These are phyloP conservation scores for Sula dactylatra DNA, from an alignment of 2,113 vertebrate species.

Conservation along the genomic window DNA sequence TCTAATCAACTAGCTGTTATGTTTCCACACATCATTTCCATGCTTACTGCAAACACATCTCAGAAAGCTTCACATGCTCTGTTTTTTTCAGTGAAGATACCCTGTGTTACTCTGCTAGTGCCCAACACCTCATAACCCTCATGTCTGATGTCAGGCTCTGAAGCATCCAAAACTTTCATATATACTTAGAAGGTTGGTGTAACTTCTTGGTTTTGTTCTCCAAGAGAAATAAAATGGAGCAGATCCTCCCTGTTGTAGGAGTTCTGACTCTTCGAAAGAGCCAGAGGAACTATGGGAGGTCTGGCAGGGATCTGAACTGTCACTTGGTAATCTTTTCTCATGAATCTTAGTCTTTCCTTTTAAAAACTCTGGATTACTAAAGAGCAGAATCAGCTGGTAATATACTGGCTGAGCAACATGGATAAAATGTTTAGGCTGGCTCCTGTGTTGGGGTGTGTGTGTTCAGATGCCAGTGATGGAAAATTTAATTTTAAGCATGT, in stretches of 20 bases:
- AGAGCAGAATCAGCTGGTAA: neutral
- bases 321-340: neutral
- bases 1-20: neutral
- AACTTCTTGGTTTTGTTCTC: neutral
- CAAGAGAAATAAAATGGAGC: neutral
- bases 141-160: neutral
- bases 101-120: neutral
- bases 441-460: accelerated
- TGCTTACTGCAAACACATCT: neutral
- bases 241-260: neutral
- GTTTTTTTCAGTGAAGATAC: neutral
- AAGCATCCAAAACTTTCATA: neutral
- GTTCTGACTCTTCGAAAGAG: neutral
- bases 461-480: neutral
- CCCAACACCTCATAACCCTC: neutral
- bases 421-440: neutral
- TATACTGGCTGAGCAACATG: neutral
- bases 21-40: neutral
- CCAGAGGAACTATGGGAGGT: neutral
- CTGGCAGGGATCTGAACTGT: neutral
- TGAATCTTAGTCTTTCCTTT: neutral
- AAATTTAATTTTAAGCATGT: neutral
- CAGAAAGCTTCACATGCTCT: neutral
- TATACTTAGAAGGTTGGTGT: neutral
- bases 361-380: neutral